Conservation (phyloP, 2,113 vertebrate species). For the Oryzias melastigma region DNA sequence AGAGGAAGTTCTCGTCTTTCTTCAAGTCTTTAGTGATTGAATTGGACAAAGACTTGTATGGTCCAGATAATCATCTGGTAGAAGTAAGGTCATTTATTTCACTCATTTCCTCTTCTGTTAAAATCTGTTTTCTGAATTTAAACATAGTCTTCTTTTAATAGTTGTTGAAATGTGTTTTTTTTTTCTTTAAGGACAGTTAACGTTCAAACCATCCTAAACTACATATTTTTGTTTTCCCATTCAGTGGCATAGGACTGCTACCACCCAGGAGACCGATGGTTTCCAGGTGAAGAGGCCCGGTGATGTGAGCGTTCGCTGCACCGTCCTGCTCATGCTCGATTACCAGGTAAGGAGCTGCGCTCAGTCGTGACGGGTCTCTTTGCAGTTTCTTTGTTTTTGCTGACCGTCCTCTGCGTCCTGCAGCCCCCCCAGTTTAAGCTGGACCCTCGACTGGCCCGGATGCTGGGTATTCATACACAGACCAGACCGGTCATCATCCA, state of each 20-base stretch:
- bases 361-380: too few species aligned
- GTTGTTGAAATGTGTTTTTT: background rate
- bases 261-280: conserved; percentile 98
- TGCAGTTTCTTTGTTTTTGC: too few species aligned
- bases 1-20: conserved; percentile 99
- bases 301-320: conserved; percentile 96
- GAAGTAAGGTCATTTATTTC: conserved; percentile 81
- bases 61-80: conserved; percentile 98
- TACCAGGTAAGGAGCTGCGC: conserved; percentile 84
- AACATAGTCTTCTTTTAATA: background rate
- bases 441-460: conserved; percentile 91
- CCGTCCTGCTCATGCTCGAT: conserved; percentile 97
- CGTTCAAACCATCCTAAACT: too few species aligned
- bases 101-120: background rate
- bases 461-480: conserved; percentile 97
- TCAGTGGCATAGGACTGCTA: conserved; percentile 98
- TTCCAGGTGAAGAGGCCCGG: conserved; percentile 99
- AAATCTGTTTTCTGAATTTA: background rate
- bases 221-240: background rate
- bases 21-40: conserved; percentile 99
- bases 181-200: too few species aligned
- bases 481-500: conserved; percentile 96
- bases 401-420: background rate
- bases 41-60: conserved; percentile 97
- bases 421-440: conserved; percentile 98